A percentile compares a stretch with the other conserved stretches of the same genome.
Evolutionary conservation across 2,888 invertebrate genomes (phyloP).

Genomic region (Flexamia atlantica): DNA sequence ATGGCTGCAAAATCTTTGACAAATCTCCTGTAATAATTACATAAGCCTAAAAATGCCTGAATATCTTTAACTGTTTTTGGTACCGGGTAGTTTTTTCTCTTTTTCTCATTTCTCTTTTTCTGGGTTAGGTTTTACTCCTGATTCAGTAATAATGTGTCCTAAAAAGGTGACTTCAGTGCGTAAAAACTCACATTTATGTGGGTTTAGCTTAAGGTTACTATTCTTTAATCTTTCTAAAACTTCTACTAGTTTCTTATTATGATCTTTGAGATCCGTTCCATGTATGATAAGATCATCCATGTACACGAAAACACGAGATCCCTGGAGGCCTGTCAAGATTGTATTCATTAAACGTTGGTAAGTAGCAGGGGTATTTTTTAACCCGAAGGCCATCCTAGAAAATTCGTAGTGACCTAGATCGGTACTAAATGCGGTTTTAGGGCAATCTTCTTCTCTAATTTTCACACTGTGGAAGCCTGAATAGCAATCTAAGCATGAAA

Average conservation of each 20-base stretch:
- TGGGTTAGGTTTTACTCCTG: not conserved
- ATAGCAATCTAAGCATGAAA: constrained; percentile 37
- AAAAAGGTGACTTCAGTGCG: not conserved
- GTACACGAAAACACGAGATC: constrained; percentile 10
- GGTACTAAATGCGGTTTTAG: constrained; percentile 47
- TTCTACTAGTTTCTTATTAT: not conserved
- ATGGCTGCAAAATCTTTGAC: constrained; percentile 43
- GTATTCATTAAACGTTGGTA: constrained; percentile 30
- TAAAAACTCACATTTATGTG: constrained; percentile 24
- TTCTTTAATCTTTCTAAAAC: constrained; percentile 48
- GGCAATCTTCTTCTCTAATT: constrained; percentile 34
- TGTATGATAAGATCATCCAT: constrained; percentile 51
- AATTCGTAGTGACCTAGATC: not conserved
- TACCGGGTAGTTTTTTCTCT: not conserved
- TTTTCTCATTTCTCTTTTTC: not conserved
- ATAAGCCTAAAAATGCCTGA: constrained; percentile 27
- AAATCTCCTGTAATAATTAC: constrained; percentile 41
- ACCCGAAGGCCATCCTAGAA: constrained; percentile 33
- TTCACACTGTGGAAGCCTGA: constrained; percentile 50
- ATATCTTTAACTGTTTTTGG: constrained; percentile 37
- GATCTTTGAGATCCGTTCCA: constrained; percentile 14
- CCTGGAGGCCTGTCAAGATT: constrained; percentile 7
- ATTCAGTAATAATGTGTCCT: constrained; percentile 6
- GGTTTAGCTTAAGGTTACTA: not conserved
- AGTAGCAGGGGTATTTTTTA: constrained; percentile 16